A percentile compares a stretch with the other conserved stretches of the same genome.
phyloP scores from a whole-genome alignment of 2,797 vertebrate species.

The Alauda arvensis region DNA sequence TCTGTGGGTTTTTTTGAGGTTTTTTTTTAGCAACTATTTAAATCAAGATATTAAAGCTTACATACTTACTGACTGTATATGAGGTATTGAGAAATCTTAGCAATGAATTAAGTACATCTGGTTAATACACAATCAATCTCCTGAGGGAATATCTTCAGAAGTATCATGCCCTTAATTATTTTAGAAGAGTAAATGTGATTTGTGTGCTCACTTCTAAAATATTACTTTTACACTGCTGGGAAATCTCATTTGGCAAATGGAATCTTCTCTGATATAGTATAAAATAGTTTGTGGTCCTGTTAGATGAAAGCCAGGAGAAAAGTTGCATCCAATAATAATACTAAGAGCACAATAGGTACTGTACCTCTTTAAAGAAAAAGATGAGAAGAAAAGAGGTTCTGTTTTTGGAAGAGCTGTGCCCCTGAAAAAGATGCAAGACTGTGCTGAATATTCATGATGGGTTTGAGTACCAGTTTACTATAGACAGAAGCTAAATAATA shows the following conservation, averaged over 20 bases:
- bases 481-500: constrained; percentile 14
- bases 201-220: not conserved
- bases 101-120: not conserved
- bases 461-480: not conserved
- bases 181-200: not conserved
- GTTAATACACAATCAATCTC: not conserved
- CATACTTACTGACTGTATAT: not conserved
- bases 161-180: not conserved
- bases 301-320: not conserved
- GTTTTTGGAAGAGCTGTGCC: not conserved
- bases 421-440: not conserved
- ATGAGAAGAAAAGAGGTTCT: not conserved
- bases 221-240: not conserved
- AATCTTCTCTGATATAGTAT: not conserved
- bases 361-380: not conserved
- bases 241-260: not conserved
- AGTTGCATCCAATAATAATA: not conserved
- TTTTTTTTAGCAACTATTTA: not conserved
- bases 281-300: not conserved
- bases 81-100: not conserved
- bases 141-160: not conserved
- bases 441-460: not conserved
- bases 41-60: not conserved
- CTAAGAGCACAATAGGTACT: not conserved
- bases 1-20: not conserved